Conservation (phyloP, 2,113 vertebrate species). For the Macaca fascicularis region DNA sequence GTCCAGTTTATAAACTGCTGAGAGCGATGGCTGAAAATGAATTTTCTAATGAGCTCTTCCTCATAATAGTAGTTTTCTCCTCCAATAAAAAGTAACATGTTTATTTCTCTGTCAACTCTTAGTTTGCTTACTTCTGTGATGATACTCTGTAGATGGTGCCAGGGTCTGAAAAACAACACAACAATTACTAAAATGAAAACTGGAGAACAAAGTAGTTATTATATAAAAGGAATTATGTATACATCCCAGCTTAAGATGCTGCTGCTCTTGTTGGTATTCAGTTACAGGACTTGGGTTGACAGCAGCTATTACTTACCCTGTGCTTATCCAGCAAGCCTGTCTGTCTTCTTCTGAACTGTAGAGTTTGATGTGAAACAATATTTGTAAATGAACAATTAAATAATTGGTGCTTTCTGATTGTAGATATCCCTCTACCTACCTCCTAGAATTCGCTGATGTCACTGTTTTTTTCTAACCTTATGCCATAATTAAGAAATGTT, state of each 20-base stretch:
- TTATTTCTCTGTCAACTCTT: constrained; percentile 47
- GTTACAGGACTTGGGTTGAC: neutral
- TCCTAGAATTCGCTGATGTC: neutral
- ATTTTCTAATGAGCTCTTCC: neutral
- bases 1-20: neutral
- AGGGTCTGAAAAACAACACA: neutral
- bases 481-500: neutral
- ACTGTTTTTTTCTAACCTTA: neutral
- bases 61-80: neutral
- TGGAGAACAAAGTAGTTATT: neutral
- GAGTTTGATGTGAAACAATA: neutral
- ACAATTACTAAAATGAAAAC: constrained; percentile 6
- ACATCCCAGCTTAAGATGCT: neutral
- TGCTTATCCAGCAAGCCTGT: neutral
- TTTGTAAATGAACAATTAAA: neutral
- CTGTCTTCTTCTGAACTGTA: neutral
- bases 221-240: neutral
- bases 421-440: neutral
- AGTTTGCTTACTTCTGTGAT: neutral
- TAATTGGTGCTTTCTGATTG: neutral
- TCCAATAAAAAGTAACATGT: constrained; percentile 26
- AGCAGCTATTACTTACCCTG: neutral
- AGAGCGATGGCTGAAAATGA: constrained; percentile 6
- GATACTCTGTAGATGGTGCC: neutral
- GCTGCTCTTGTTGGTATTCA: neutral